Evolutionary conservation across 2,888 invertebrate species (phyloP), one percentile per base, ranked within the genome.

Genomic region (Ectobius pallidus): DNA sequence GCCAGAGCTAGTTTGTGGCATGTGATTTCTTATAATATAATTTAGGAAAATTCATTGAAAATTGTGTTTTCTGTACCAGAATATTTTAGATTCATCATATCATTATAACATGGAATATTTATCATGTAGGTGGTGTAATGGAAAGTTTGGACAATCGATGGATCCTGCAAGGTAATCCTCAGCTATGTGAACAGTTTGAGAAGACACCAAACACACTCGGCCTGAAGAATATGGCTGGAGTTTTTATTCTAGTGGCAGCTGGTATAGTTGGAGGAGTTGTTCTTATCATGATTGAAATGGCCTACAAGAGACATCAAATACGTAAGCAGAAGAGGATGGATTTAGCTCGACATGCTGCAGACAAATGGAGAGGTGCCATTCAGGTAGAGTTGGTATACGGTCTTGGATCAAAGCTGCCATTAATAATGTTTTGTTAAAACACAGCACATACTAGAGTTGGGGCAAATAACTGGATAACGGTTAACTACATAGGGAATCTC

Each of bases 141-240:
- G 99, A 99, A 85, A 91, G 92, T 62, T 85, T 99, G 76, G 99
- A 99, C 82, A 95, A 95, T 79, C 91, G 92, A 81, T 99, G 98
- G 99, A 99, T 99, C 75, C 88, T 97, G 2, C 92, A 93, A 81
- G 93, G 93, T 68, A 93, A 93, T 79, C 86, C 89, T 79, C 91
- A 92, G 76, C 92, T 92, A 81, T 94, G 95, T 80, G 94, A 95
- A 79, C 93, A 94, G 79, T 92, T 92, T 79, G 96, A 97, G 81
- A 97, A 97, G 83, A 95, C 97, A 0, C 99, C 99, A 0, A 99
- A 99, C 79, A 97, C 99, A 1, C 87, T 99, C 71, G 99, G 99
- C 0, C 86, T 99, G 76, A 96, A 96, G 82, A 99, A 99, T 84
- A 99, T 99, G 99, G 98, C 98, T 9, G 98, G 98, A 32, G 98